These are phyloP conservation scores for Xyliphius kryptos DNA, from an alignment of 2,113 vertebrate species.

Conservation along the genomic window DNA sequence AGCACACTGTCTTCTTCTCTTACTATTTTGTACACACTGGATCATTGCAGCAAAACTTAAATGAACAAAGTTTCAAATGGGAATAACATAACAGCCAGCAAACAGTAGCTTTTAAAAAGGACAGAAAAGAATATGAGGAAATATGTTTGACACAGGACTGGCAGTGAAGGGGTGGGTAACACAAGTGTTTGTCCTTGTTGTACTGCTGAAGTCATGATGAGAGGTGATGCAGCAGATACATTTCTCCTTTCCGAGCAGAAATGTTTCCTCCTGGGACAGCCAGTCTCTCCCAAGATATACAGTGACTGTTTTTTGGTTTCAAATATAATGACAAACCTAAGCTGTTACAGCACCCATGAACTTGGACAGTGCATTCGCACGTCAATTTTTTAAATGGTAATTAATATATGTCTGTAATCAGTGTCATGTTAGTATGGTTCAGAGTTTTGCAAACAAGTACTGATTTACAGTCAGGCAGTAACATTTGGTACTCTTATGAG, in stretches of 20 bases:
- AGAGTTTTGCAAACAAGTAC: too few species aligned
- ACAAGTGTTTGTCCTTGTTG: constrained; percentile 37
- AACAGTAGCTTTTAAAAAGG: not conserved
- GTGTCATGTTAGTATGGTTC: constrained; percentile 10
- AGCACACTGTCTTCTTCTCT: not conserved
- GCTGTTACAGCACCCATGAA: constrained; percentile 38
- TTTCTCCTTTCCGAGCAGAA: constrained; percentile 68
- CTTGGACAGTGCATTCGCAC: constrained; percentile 3
- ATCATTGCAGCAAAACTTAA: not conserved
- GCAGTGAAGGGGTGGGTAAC: constrained; percentile 17
- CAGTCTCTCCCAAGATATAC: constrained; percentile 57
- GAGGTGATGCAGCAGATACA: constrained; percentile 59
- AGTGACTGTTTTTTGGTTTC: constrained; percentile 53
- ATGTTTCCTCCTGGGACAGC: constrained; percentile 48
- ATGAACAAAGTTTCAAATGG: constrained; percentile 4
- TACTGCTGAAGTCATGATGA: constrained; percentile 31
- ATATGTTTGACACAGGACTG: not conserved
- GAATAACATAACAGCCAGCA: not conserved
- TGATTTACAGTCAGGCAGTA: too few species aligned
- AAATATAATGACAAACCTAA: constrained; percentile 35
- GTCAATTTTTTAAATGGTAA: constrained; percentile 16
- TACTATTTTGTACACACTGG: constrained; percentile 5
- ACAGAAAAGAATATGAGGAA: not conserved
- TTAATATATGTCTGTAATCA: constrained; percentile 24
- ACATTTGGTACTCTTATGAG: too few species aligned